Conservation (phyloP, 2,888 invertebrate species). For the Pyrocoelia pectoralis region DNA sequence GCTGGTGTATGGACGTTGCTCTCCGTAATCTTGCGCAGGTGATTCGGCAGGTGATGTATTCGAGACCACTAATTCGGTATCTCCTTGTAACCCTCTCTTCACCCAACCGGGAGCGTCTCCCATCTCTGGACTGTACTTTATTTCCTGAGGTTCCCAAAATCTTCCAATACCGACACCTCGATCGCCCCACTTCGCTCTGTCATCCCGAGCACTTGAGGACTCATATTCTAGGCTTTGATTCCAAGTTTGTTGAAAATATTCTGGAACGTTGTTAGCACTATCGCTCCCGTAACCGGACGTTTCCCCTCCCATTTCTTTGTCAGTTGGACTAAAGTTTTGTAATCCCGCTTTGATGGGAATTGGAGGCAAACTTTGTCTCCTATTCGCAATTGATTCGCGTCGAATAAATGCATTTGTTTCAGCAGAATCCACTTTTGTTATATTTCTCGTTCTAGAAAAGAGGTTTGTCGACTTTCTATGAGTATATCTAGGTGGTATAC, state of each 20-base stretch:
- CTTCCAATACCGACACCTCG: slow-evolving; percentile 72
- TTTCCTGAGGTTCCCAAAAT: slow-evolving; percentile 69
- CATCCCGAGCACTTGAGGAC: slow-evolving; percentile 63
- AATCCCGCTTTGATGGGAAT: slow-evolving; percentile 52
- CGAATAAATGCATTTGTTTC: slow-evolving; percentile 43
- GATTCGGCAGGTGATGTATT: slow-evolving; percentile 59
- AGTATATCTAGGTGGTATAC: slow-evolving; percentile 28
- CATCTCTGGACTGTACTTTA: slow-evolving; percentile 38
- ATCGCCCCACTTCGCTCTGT: slow-evolving; percentile 79
- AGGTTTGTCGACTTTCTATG: slow-evolving; percentile 35
- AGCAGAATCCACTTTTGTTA: slow-evolving; percentile 43
- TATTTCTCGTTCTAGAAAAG: slow-evolving; percentile 48
- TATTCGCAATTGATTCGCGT: slow-evolving; percentile 39
- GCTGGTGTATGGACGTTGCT: slow-evolving; percentile 55
- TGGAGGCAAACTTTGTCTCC: slow-evolving; percentile 57
- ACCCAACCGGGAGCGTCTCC: slow-evolving; percentile 63
- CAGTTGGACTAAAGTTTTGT: slow-evolving; percentile 48
- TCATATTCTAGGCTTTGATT: slow-evolving; percentile 52
- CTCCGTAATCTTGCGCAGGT: slow-evolving; percentile 56
- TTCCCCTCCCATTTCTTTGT: slow-evolving; percentile 70
- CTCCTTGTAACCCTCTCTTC: slow-evolving; percentile 62
- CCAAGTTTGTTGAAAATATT: slow-evolving; percentile 48
- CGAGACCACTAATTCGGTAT: slow-evolving; percentile 61
- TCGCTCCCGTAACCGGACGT: slow-evolving; percentile 88
- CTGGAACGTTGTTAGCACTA: slow-evolving; percentile 64